Percentiles rank a stretch among this genome's conserved stretches.
Conservation (phyloP, 2,113 vertebrate genomes). For the Chlorodrepanis virens region DNA sequence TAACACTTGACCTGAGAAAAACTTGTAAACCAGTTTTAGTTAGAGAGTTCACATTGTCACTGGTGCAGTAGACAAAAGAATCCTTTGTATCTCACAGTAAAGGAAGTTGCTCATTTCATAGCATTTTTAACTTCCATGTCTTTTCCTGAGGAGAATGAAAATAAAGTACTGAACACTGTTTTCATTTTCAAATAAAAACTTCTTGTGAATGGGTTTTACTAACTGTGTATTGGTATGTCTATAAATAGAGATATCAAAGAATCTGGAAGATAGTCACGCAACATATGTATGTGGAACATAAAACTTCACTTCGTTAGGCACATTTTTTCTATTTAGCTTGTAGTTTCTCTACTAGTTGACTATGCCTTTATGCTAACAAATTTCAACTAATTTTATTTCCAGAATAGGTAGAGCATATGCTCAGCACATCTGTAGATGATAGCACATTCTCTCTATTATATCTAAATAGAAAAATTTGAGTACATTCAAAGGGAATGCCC, state of each 20-base stretch:
- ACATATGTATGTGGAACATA: background rate
- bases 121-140: background rate
- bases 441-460: background rate
- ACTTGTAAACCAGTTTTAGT: background rate
- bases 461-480: background rate
- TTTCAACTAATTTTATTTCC: background rate
- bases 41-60: background rate
- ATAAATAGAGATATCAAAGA: background rate
- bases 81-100: background rate
- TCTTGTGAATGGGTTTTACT: background rate
- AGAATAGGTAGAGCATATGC: background rate
- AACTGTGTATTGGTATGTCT: background rate
- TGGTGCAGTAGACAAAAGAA: background rate
- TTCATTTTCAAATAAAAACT: background rate
- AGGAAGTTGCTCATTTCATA: background rate
- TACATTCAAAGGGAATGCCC: background rate
- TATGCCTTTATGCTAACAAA: background rate
- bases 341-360: background rate
- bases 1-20: constrained; percentile 39
- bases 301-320: background rate
- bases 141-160: background rate
- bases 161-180: background rate
- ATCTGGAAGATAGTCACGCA: background rate
- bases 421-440: background rate
- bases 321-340: background rate